A percentile compares a stretch with the other conserved stretches of the same genome.
phyloP scores from a whole-genome alignment of 1,140 invertebrate genomes.

The Octopus sinensis region DNA sequence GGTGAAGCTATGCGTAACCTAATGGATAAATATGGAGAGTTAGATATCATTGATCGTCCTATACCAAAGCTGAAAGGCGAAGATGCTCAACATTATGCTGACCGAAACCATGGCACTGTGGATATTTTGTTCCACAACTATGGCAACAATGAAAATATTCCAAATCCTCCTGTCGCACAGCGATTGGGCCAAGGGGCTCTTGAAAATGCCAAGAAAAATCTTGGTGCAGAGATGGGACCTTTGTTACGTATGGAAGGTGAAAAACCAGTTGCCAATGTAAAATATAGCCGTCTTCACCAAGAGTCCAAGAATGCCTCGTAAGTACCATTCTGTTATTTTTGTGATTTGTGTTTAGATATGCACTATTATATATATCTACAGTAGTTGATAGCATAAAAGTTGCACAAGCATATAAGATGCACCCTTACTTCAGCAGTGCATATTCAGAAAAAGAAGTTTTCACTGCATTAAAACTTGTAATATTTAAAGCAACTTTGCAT shows the following conservation, averaged over 20 bases:
- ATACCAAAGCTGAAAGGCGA: constrained; percentile 40
- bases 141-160: constrained; percentile 30
- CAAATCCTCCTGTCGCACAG: constrained; percentile 31
- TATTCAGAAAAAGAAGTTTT: no score
- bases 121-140: constrained; percentile 47
- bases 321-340: constrained; percentile 20
- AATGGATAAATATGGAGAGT: constrained; percentile 48
- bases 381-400: no score
- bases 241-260: constrained; percentile 44
- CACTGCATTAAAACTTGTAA: no score
- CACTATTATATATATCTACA: no score
- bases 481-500: no score
- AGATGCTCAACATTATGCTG: constrained; percentile 47
- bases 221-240: constrained; percentile 47
- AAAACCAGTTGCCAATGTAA: constrained; percentile 32
- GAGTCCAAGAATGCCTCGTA: constrained; percentile 43
- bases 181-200: constrained; percentile 46
- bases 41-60: constrained; percentile 25
- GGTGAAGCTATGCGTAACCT: constrained; percentile 48
- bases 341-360: no score
- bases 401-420: no score
- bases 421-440: no score
- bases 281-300: constrained; percentile 43
- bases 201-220: constrained; percentile 45
- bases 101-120: constrained; percentile 43